Conservation (phyloP, 2,888 invertebrate species). For the Nomada flava region DNA sequence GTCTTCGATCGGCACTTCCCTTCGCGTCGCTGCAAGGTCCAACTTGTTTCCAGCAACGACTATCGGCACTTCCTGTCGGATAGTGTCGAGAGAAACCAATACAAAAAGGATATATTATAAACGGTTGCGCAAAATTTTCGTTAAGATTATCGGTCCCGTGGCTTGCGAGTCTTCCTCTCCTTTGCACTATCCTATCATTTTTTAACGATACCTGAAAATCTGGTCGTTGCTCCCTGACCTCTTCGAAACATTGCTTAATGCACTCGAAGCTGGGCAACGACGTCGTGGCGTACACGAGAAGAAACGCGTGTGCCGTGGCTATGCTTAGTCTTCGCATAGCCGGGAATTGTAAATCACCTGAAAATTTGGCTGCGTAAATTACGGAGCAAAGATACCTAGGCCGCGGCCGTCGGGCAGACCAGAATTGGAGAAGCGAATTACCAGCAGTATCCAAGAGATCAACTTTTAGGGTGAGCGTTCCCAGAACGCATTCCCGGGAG, state of each 20-base stretch:
- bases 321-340: conserved; percentile 95
- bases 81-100: background rate
- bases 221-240: conserved; percentile 92
- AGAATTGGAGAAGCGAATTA: conserved; percentile 41
- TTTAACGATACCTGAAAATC: conserved; percentile 86
- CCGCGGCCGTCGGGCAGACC: no score
- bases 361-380: background rate
- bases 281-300: conserved; percentile 93
- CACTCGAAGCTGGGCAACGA: conserved; percentile 90
- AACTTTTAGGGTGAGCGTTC: conserved; percentile 90
- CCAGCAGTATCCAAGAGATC: conserved; percentile 83
- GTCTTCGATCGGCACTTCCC: conserved; percentile 91
- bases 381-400: no score
- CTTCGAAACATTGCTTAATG: conserved; percentile 91
- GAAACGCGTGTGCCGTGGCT: conserved; percentile 94
- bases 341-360: conserved; percentile 95
- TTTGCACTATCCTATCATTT: background rate
- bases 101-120: no score
- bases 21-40: conserved; percentile 89
- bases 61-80: conserved; percentile 90
- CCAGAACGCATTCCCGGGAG: conserved; percentile 92
- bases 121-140: no score
- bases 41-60: conserved; percentile 95
- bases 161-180: no score
- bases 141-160: no score